Base-by-base conservation (phyloP, 2,113 vertebrate species). In the Protobothrops flavoviridis region DNA sequence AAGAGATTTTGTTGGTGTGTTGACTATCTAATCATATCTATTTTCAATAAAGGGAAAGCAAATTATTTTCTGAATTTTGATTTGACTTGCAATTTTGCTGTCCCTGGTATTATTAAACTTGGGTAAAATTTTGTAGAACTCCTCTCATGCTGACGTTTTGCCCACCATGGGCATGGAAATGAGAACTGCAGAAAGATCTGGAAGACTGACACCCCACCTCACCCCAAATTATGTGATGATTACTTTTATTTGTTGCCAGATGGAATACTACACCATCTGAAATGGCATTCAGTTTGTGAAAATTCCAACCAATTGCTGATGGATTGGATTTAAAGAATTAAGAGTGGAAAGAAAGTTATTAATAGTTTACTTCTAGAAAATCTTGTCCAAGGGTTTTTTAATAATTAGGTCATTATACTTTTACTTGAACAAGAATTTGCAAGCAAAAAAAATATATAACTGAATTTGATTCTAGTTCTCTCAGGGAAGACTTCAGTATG, bases 101-200 rank as follows among this genome's bases (percentile, higher is more conserved):
- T 95, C 94, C 92, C 93, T 91, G 91, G 93, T 94, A 95, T 94
- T 91, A 97, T 95, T 92, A 93, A 92, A 95, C 94, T 96, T 94
- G 88, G 43, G 91, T 92, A 96, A 87, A 90, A 56, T 91, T 95
- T 94, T 91, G 48, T 5, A 85, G 89, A 96, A 91, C 53, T 1
- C 17, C 93, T 97, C 92, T 94, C 91, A 94, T 95, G 94, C 89
- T 93, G 90, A 88, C 59, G 95, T 50, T 95, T 94, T 93, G 59
- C 74, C 94, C 97, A 52, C 92, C 45, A 92, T 81, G 95, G 85
- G 93, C 93, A 91, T 90, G 85, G 94, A 96, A 94, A 96, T 7
- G 56, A 93, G 87, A 0, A 95, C 39, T 85, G 88, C n/a, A 57
- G 52, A 59, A 87, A 81, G 26, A 29, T 89, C n/a, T 17, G n/a